Evolutionary conservation across 2,113 vertebrate species (phyloP).

Genomic region (Syrmaticus mikado): DNA sequence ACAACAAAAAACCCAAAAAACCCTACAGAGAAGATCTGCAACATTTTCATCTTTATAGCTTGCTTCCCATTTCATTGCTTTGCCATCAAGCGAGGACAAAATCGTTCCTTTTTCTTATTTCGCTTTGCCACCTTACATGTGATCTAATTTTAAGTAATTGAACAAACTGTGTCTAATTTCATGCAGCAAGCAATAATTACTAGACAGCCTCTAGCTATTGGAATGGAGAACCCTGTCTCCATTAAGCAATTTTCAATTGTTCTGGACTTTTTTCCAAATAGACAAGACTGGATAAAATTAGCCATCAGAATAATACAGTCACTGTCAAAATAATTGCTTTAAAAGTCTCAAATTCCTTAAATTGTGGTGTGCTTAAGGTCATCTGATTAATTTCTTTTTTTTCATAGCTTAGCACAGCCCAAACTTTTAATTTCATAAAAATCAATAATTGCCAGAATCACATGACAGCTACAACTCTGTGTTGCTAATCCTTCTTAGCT

Average conservation of each 20-base stretch:
- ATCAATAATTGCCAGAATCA: slow-evolving; percentile 79
- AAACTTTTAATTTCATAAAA: slow-evolving; percentile 73
- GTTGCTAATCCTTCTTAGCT: slow-evolving; percentile 68
- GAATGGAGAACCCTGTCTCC: slow-evolving; percentile 79
- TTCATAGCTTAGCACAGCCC: slow-evolving; percentile 27
- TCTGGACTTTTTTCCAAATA: slow-evolving; percentile 71
- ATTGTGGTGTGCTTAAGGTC: slow-evolving; percentile 39
- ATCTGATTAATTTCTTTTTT: slow-evolving; percentile 48
- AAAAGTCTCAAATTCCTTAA: slow-evolving; percentile 66
- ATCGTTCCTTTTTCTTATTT: slow-evolving; percentile 59
- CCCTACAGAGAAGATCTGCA: slow-evolving; percentile 5
- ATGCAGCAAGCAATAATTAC: slow-evolving; percentile 85
- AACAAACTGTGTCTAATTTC: slow-evolving; percentile 89
- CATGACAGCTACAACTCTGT: slow-evolving; percentile 75
- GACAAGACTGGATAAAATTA: slow-evolving; percentile 78
- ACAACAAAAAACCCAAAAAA: too few species aligned
- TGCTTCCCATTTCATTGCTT: slow-evolving; percentile 68
- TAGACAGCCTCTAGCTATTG: slow-evolving; percentile 81
- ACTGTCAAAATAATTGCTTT: slow-evolving; percentile 69
- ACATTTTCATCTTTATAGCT: slow-evolving; percentile 42
- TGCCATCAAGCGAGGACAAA: slow-evolving; percentile 68
- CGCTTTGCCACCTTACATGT: slow-evolving; percentile 82
- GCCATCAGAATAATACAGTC: slow-evolving; percentile 72
- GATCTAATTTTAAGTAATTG: slow-evolving; percentile 88
- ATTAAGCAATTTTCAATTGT: slow-evolving; percentile 83